Percentiles rank a stretch among this genome's conserved stretches.
These are phyloP conservation scores for Sericinus montela DNA, from an alignment of 2,888 invertebrate species.

Conservation along the genomic window DNA sequence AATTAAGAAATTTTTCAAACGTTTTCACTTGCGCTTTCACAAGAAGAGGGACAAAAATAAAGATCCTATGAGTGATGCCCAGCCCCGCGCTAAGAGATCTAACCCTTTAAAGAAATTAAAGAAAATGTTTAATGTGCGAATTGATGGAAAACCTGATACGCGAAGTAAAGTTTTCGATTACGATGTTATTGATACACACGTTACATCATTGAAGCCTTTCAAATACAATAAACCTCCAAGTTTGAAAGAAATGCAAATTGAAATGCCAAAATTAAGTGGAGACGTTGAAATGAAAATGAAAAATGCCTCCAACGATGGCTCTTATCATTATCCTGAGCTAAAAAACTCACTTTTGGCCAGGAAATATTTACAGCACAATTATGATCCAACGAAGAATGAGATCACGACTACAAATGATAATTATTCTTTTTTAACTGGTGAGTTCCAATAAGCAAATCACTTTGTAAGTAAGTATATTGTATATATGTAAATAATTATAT, in stretches of 20 bases:
- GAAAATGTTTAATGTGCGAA: slow-evolving; percentile 34
- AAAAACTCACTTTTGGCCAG: background rate
- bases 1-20: slow-evolving; percentile 34
- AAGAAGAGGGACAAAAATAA: slow-evolving; percentile 25
- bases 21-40: slow-evolving; percentile 31
- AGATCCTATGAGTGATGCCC: slow-evolving; percentile 23
- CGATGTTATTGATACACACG: slow-evolving; percentile 28
- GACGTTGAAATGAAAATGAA: slow-evolving; percentile 12
- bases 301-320: background rate
- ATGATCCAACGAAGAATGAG: background rate
- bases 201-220: slow-evolving; percentile 29
- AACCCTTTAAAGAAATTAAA: slow-evolving; percentile 44
- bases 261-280: slow-evolving; percentile 43
- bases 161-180: slow-evolving; percentile 31
- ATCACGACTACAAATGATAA: background rate
- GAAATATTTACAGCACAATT: background rate
- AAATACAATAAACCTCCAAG: slow-evolving; percentile 29
- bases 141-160: slow-evolving; percentile 18
- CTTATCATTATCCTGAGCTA: background rate
- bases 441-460: background rate
- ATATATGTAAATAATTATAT: too few species aligned
- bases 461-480: too few species aligned
- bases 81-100: slow-evolving; percentile 30
- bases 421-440: background rate
- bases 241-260: slow-evolving; percentile 36